Conservation (phyloP, 2,888 invertebrate species). For the Homarus gammarus region DNA sequence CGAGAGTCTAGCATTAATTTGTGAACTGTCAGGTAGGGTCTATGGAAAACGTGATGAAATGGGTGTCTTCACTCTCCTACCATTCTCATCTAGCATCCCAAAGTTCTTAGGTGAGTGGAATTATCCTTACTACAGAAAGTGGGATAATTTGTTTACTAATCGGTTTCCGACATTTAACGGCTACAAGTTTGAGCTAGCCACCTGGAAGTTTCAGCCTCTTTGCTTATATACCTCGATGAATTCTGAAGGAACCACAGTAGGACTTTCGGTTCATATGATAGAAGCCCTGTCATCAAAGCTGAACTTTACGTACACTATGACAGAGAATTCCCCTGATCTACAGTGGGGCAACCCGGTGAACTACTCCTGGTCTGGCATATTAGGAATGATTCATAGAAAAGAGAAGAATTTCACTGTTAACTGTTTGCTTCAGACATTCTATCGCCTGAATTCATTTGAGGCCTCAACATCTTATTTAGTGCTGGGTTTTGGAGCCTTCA, state of each 20-base stretch:
- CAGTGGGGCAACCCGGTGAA: slow-evolving; percentile 50
- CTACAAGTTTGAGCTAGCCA: slow-evolving; percentile 45
- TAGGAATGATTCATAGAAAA: slow-evolving; percentile 30
- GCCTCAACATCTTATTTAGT: not conserved
- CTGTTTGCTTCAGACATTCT: not conserved
- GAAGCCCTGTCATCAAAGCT: slow-evolving; percentile 22
- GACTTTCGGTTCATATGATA: slow-evolving; percentile 14
- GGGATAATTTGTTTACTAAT: slow-evolving; percentile 39
- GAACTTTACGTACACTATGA: slow-evolving; percentile 52
- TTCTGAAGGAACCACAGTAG: not conserved
- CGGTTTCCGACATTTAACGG: slow-evolving; percentile 46
- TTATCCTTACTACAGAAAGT: not conserved
- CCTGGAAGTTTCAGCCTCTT: slow-evolving; percentile 14
- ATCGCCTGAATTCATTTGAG: slow-evolving; percentile 2
- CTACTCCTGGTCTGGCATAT: slow-evolving; percentile 48
- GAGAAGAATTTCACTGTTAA: slow-evolving; percentile 50
- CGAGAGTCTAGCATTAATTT: slow-evolving; percentile 29
- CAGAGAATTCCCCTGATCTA: not conserved
- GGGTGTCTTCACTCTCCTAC: slow-evolving; percentile 25
- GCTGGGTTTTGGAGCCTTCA: too few species aligned
- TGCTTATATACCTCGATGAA: slow-evolving; percentile 8
- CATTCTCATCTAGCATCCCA: slow-evolving; percentile 16
- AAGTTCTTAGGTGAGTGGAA: slow-evolving; percentile 37
- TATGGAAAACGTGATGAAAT: not conserved
- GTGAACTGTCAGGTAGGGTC: not conserved